Evolutionary conservation across 2,113 vertebrate genomes (phyloP), one percentile per base, ranked within the genome.

Genomic region (Eurystomus gularis): DNA sequence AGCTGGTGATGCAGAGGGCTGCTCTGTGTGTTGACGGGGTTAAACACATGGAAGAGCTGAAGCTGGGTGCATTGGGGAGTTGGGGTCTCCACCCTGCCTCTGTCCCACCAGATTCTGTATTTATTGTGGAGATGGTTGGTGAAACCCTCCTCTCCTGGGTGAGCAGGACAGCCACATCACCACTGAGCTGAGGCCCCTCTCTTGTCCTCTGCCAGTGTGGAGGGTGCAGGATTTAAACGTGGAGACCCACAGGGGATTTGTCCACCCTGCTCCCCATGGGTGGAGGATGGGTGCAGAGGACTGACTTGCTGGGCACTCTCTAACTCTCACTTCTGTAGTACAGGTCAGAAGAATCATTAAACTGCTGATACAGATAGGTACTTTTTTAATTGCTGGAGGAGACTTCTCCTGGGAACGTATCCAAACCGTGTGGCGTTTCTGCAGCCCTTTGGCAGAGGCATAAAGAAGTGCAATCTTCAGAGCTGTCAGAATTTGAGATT

Each of bases 401-500:
- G 49, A 28, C 49, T 62, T 72, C 64, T 76, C 13, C 61, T 91
- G 86, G 70, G 91, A 89, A 52, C 1, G 3, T 61, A 24, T 93
- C 84, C 89, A 78, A 58, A 35, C 28, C 85, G n/a, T 2, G 0
- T 75, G 81, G 71, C 6, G 6, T 78, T 76, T 84, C 84, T 86
- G 64, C 91, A 89, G 49, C 42, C 77, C 78, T 90, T 95, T 91
- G 66, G 57, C 79, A 90, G 66, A 31, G 49, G 10, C 58, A 69
- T 88, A 62, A 76, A 58, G 72, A 81, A 71, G 48, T 33, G 54
- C 48, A 46, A 86, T 66, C 44, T 46, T 60, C 37, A 68, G 48
- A 71, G 66, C 69, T 82, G 81, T 91, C 71, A 71, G 69, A 82
- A 86, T 73, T 26, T 23, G 92, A 81, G 85, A 48, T 88, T 91